Conservation (phyloP, 2,113 vertebrate species). For the Pionites leucogaster region DNA sequence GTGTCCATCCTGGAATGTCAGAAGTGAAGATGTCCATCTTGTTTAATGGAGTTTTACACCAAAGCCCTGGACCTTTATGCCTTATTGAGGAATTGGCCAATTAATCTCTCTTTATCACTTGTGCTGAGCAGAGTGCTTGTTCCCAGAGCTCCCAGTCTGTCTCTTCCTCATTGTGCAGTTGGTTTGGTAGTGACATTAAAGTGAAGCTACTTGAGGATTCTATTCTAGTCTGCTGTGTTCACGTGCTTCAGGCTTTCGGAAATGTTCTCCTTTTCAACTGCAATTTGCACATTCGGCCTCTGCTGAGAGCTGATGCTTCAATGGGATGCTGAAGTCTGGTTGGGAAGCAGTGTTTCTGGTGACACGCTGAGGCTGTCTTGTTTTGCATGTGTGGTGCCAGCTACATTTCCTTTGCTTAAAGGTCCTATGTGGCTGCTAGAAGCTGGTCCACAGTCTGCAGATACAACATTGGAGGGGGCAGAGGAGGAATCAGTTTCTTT, state of each 20-base stretch:
- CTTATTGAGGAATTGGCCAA: neutral
- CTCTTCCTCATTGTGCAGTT: neutral
- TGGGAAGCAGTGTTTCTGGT: neutral
- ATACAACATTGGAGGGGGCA: neutral
- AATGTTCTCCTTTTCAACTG: conserved; percentile 35
- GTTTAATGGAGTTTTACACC: neutral
- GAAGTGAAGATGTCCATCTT: neutral
- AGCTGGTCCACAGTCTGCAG: neutral
- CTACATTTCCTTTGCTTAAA: neutral
- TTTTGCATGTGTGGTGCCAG: neutral
- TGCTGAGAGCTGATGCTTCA: conserved; percentile 38
- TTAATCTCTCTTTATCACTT: neutral
- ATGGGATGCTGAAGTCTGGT: neutral
- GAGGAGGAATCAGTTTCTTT: neutral
- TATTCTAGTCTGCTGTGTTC: neutral
- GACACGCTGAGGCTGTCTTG: neutral
- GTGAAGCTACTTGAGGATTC: conserved; percentile 21
- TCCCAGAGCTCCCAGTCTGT: neutral
- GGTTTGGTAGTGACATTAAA: conserved; percentile 1
- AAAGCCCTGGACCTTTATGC: neutral
- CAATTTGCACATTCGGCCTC: conserved; percentile 37
- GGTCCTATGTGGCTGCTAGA: neutral
- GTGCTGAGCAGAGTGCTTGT: neutral
- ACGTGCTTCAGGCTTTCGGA: neutral
- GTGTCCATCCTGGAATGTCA: neutral